Conservation (phyloP, 2,888 invertebrate species). For the Dione juno region DNA sequence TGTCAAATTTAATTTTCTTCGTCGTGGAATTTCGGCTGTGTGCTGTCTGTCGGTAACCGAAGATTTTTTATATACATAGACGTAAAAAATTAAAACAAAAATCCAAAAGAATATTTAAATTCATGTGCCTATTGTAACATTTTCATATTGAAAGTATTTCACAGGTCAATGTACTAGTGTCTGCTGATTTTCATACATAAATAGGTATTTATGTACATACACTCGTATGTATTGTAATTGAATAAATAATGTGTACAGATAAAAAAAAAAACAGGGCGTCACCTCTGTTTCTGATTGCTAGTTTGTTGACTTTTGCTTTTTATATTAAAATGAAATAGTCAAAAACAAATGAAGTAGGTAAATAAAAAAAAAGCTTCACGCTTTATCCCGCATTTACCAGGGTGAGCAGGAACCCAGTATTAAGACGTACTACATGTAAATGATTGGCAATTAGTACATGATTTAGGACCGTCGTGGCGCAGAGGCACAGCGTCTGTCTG, state of each 20-base stretch:
- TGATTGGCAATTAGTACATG: too few relatives aligned
- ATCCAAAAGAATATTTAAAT: too few relatives aligned
- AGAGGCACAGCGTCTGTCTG: not conserved
- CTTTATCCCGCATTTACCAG: too few relatives aligned
- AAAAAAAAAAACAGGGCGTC: slow-evolving; percentile 4
- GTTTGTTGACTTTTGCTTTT: not conserved
- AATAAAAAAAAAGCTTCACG: too few relatives aligned
- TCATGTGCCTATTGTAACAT: too few relatives aligned
- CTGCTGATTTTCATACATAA: slow-evolving; percentile 1
- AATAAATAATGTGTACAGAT: not conserved
- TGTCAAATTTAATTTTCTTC: too few relatives aligned
- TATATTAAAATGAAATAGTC: not conserved
- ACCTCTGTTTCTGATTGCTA: slow-evolving; percentile 2
- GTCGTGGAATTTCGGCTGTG: too few relatives aligned
- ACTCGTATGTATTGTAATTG: not conserved
- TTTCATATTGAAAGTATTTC: not conserved
- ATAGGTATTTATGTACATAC: not conserved
- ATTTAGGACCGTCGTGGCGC: not conserved
- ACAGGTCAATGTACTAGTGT: slow-evolving; percentile 2
- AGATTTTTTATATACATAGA: too few relatives aligned
- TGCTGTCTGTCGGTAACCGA: too few relatives aligned
- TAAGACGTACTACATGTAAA: too few relatives aligned
- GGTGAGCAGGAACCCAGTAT: too few relatives aligned
- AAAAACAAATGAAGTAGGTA: not conserved
- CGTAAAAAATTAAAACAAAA: too few relatives aligned